phyloP scores from a whole-genome alignment of 2,888 invertebrate species.

The Meliscaeva auricollis region DNA sequence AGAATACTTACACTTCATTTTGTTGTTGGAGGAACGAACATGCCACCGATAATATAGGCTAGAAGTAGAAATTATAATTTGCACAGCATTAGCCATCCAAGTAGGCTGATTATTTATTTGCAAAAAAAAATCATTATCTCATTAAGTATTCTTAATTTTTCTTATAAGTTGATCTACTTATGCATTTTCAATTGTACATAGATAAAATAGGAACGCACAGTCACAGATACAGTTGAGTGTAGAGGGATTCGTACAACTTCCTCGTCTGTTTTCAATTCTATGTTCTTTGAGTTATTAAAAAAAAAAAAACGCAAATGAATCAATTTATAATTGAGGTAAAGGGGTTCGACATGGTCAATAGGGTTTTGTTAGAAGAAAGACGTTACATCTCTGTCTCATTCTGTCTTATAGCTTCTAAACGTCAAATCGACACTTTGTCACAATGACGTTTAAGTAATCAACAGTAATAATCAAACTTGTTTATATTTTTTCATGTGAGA shows the following conservation, averaged over 20 bases:
- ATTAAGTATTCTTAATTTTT: conserved; percentile 15
- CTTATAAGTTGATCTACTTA: conserved; percentile 10
- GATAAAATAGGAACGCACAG: neutral
- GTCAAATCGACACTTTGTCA: too few species aligned
- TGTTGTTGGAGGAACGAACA: conserved; percentile 11
- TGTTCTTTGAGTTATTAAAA: too few species aligned
- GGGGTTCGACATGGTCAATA: too few species aligned
- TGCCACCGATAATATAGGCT: neutral
- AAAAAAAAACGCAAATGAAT: too few species aligned
- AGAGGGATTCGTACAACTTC: neutral
- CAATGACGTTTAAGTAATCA: too few species aligned
- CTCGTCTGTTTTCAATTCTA: too few species aligned
- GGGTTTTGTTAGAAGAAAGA: too few species aligned
- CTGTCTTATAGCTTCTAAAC: too few species aligned
- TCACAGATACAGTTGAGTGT: neutral
- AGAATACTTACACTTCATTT: neutral
- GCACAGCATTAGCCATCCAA: neutral
- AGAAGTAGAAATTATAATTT: neutral
- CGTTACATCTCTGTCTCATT: too few species aligned
- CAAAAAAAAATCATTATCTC: conserved; percentile 11
- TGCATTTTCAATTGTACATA: neutral
- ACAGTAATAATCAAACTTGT: too few species aligned
- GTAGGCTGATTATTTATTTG: conserved; percentile 5
- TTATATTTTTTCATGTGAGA: too few species aligned
- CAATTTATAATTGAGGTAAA: too few species aligned